A percentile compares a stretch with the other conserved stretches of the same genome.
These are phyloP conservation scores for Rhyacophila brunnea DNA, from an alignment of 1,140 invertebrate species.

Conservation along the genomic window DNA sequence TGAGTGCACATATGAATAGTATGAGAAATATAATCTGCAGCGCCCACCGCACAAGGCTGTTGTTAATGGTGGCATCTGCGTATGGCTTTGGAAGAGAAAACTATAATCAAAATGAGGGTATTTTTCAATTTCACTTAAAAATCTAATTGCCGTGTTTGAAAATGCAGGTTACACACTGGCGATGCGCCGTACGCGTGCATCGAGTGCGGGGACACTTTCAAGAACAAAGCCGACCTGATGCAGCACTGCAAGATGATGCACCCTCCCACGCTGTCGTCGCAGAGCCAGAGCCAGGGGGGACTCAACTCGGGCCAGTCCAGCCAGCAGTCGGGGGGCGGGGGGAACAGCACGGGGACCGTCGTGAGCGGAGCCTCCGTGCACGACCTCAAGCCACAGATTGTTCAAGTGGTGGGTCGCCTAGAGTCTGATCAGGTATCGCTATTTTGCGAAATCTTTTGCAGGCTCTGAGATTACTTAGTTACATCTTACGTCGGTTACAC, in stretches of 20 bases:
- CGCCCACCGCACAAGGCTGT: no score
- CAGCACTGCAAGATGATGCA: slow-evolving; percentile 66
- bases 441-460: no score
- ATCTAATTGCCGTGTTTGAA: no score
- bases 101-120: no score
- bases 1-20: no score
- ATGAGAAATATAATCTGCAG: no score
- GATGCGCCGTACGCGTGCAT: slow-evolving; percentile 66
- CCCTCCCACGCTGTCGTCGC: slow-evolving; percentile 44
- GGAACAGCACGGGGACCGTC: neutral
- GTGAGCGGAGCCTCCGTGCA: slow-evolving; percentile 25
- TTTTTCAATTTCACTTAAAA: no score
- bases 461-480: no score
- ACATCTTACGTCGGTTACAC: no score
- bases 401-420: slow-evolving; percentile 41
- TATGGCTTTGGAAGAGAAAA: no score
- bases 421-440: no score
- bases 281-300: slow-evolving; percentile 38
- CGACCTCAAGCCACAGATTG: slow-evolving; percentile 52
- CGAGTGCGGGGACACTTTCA: slow-evolving; percentile 74
- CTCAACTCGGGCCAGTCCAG: slow-evolving; percentile 47
- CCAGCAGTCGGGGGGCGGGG: slow-evolving; percentile 39
- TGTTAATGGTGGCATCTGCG: no score
- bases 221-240: slow-evolving; percentile 65
- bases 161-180: slow-evolving; percentile 55